Base-by-base conservation (phyloP, 2,888 invertebrate genomes). In the Cremastobaeus sp. region DNA sequence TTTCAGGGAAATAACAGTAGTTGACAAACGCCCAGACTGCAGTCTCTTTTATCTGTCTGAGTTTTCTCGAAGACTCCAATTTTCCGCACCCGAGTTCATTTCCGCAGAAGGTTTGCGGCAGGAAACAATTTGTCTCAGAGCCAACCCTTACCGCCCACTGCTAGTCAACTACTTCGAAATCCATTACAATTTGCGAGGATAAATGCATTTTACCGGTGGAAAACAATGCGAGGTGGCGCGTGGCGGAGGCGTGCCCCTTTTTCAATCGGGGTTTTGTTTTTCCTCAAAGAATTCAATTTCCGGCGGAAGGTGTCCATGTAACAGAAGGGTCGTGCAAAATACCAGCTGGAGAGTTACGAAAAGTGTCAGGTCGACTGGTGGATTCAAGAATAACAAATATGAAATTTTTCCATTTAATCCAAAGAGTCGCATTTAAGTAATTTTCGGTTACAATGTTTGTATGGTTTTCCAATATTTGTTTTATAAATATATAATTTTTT, bases 281-380 rank as follows among this genome's bases (percentile, higher is more conserved):
- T 59, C 69, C 17, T 21, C 45, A 50, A 39, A 35, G 54, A 14
- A 59, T 30, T 60, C 52, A 39, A 69, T 69, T 60, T 60, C 68
- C 62, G 62, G 28, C 60, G 62, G 57, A 47, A 48, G 71, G 66
- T 57, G 74, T n/a, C n/a, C n/a, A n/a, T n/a, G n/a, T n/a, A n/a
- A n/a, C n/a, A n/a, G n/a, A n/a, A n/a, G n/a, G n/a, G n/a, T n/a
- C n/a, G n/a, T n/a, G n/a, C n/a, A n/a, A n/a, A n/a, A n/a, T n/a
- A n/a, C n/a, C n/a, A n/a, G n/a, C n/a, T n/a, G n/a, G n/a, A n/a
- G n/a, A n/a, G n/a, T n/a, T n/a, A n/a, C n/a, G n/a, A n/a, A n/a
- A n/a, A n/a, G n/a, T n/a, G n/a, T n/a, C n/a, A n/a, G n/a, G n/a
- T n/a, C n/a, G n/a, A n/a, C n/a, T n/a, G n/a, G n/a, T n/a, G n/a